These are phyloP conservation scores for Acyrthosiphon pisum DNA, from an alignment of 1,140 invertebrate species.

Conservation along the genomic window DNA sequence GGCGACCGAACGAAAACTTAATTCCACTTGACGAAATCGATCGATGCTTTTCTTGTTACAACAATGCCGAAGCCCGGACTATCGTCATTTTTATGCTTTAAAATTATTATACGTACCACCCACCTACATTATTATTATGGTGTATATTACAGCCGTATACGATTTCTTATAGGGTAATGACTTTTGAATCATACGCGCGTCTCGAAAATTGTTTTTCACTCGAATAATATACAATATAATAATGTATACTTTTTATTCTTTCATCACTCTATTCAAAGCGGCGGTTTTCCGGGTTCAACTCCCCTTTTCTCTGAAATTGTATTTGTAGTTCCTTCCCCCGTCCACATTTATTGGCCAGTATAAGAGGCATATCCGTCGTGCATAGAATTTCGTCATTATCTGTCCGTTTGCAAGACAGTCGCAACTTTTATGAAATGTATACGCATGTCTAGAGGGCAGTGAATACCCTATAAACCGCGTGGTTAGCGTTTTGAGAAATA, in stretches of 20 bases:
- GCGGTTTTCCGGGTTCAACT: background rate
- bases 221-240: conserved; percentile 19
- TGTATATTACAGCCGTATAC: background rate
- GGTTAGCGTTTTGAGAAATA: background rate
- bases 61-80: background rate
- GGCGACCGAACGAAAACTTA: background rate
- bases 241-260: background rate
- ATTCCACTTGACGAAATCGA: background rate
- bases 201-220: background rate
- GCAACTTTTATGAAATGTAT: background rate
- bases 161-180: conserved; percentile 20
- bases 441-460: background rate
- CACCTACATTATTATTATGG: background rate
- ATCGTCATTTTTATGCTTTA: background rate
- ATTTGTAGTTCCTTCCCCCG: background rate
- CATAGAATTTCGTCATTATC: background rate
- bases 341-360: background rate
- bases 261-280: background rate
- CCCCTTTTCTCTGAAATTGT: background rate
- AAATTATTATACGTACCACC: background rate
- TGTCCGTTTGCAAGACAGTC: background rate
- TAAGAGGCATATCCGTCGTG: background rate
- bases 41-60: background rate
- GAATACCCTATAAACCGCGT: background rate
- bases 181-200: background rate